These are phyloP conservation scores for Opisthograptis luteolata DNA, from an alignment of 2,888 invertebrate species.

Conservation along the genomic window DNA sequence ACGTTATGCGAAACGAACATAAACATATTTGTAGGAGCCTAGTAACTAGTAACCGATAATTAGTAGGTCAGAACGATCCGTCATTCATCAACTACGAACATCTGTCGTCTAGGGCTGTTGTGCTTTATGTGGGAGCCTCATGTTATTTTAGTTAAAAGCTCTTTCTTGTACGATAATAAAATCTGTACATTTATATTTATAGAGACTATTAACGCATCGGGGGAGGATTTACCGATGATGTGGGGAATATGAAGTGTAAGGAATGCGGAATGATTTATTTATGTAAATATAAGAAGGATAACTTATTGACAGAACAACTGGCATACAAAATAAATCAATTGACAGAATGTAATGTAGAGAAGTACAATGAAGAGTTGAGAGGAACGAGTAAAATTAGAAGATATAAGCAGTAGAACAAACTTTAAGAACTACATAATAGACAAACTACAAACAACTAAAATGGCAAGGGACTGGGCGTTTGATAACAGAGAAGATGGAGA, in stretches of 20 bases:
- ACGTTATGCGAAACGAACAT: too few relatives aligned
- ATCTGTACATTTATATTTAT: constrained; percentile 36
- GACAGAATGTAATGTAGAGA: too few relatives aligned
- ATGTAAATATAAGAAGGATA: constrained; percentile 2
- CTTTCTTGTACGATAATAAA: constrained; percentile 47
- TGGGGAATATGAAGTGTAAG: constrained; percentile 18
- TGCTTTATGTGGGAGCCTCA: constrained; percentile 38
- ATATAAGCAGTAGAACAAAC: too few relatives aligned
- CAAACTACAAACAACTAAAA: too few relatives aligned
- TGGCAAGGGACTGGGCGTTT: too few relatives aligned
- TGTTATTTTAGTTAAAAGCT: constrained; percentile 55
- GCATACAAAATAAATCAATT: too few relatives aligned
- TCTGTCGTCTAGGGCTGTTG: constrained; percentile 43
- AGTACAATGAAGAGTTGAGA: too few relatives aligned
- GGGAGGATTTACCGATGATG: constrained; percentile 25
- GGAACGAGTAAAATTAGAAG: too few relatives aligned
- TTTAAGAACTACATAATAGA: too few relatives aligned
- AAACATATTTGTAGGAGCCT: constrained; percentile 26
- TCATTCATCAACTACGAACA: constrained; percentile 49
- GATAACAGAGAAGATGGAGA: too few relatives aligned
- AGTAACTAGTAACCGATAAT: constrained; percentile 48
- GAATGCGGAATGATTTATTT: constrained; percentile 12
- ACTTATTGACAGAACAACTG: too few relatives aligned
- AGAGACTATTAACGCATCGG: constrained; percentile 33
- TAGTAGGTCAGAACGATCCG: constrained; percentile 58